A percentile compares a stretch with the other conserved stretches of the same genome.
Evolutionary conservation across 2,113 vertebrate genomes (phyloP).

Genomic region (Xenopus laevis): DNA sequence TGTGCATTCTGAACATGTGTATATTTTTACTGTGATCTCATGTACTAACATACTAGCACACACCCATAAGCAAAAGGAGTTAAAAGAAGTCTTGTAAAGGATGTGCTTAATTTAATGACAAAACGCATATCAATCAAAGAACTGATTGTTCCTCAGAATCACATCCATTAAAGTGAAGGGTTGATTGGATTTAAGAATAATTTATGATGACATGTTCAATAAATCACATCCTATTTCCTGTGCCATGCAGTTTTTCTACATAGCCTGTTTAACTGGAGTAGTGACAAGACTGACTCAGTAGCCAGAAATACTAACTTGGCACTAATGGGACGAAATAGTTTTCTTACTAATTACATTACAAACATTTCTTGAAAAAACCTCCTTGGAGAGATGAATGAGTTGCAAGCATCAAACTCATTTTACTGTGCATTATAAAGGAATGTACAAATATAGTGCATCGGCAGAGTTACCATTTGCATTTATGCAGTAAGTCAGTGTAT

Average conservation of each 20-base stretch:
- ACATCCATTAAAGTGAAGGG: slow-evolving; percentile 28
- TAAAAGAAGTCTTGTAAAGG: not conserved
- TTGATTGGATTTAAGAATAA: slow-evolving; percentile 31
- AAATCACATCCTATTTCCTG: slow-evolving; percentile 31
- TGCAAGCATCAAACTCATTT: too few relatives aligned
- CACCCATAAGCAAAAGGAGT: not conserved
- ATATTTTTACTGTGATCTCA: too few relatives aligned
- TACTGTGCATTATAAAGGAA: too few relatives aligned
- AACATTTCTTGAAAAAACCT: not conserved
- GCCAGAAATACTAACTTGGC: not conserved
- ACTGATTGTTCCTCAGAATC: slow-evolving; percentile 15
- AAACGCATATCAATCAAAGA: slow-evolving; percentile 16
- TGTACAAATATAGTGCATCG: too few relatives aligned
- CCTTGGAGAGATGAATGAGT: too few relatives aligned
- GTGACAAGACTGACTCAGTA: not conserved
- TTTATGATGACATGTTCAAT: slow-evolving; percentile 31
- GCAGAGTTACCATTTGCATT: too few relatives aligned
- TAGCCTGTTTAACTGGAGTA: not conserved
- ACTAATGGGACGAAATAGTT: slow-evolving; percentile 14
- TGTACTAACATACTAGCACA: too few relatives aligned
- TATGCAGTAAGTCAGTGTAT: too few relatives aligned
- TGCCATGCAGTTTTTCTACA: slow-evolving; percentile 13
- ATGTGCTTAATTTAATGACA: slow-evolving; percentile 7
- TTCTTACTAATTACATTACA: slow-evolving; percentile 18
- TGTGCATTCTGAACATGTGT: too few relatives aligned